Conservation (phyloP, 2,888 invertebrate species). For the Caenorhabditis sp. region DNA sequence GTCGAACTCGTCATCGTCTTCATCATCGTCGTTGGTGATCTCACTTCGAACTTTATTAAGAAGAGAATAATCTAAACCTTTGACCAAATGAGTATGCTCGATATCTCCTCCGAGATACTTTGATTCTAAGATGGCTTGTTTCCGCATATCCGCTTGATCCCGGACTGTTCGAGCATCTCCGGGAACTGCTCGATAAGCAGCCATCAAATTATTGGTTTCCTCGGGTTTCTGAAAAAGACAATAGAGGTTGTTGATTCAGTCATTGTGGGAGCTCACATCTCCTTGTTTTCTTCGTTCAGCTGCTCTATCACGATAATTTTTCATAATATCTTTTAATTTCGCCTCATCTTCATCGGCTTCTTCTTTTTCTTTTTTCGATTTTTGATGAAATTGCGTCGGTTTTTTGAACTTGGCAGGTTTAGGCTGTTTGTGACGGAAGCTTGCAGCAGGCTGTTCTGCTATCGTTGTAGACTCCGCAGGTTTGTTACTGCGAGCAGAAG, state of each 20-base stretch:
- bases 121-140: conserved; percentile 94
- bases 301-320: conserved; percentile 72
- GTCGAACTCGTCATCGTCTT: conserved; percentile 76
- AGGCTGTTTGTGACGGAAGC: conserved; percentile 35
- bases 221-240: conserved; percentile 12
- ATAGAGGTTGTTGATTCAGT: no score
- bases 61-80: conserved; percentile 90
- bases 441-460: conserved; percentile 22
- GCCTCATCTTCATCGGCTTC: conserved; percentile 65
- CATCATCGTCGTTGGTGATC: conserved; percentile 76
- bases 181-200: conserved; percentile 90
- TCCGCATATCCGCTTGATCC: conserved; percentile 90
- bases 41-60: conserved; percentile 87
- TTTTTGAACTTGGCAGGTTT: conserved; percentile 44
- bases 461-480: conserved; percentile 21
- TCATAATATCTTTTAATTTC: conserved; percentile 62
- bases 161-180: conserved; percentile 75
- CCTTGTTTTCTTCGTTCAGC: conserved; percentile 67
- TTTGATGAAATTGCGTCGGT: neutral
- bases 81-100: conserved; percentile 99
- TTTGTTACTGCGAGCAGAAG: conserved; percentile 42
- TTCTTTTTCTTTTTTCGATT: conserved; percentile 17
- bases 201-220: neutral
- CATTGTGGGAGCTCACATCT: conserved; percentile 49
- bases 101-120: conserved; percentile 99